Conservation (phyloP, 2,888 invertebrate species). For the Cenopis cana region DNA sequence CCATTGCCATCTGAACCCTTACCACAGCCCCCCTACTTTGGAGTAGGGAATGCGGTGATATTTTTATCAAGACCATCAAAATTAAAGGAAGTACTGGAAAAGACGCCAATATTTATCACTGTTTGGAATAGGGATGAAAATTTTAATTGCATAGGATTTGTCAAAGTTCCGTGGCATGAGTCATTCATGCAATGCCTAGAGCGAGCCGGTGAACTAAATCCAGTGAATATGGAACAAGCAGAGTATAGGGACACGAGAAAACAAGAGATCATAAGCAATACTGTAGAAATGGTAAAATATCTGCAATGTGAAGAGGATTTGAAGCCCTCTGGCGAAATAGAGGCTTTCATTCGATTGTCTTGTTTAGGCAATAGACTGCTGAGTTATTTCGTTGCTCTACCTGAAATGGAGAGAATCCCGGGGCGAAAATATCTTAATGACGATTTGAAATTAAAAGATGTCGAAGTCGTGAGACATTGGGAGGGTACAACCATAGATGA, state of each 20-base stretch:
- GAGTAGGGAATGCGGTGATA: constrained; percentile 77
- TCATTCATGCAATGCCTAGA: constrained; percentile 71
- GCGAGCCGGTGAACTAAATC: constrained; percentile 68
- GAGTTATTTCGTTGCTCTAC: constrained; percentile 72
- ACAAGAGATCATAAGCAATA: constrained; percentile 74
- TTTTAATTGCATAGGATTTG: constrained; percentile 74
- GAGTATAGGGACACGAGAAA: constrained; percentile 70
- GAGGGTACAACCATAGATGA: constrained; percentile 73
- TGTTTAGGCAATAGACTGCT: constrained; percentile 75
- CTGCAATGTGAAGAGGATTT: constrained; percentile 78
- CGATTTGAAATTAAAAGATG: constrained; percentile 73
- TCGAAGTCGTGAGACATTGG: constrained; percentile 80
- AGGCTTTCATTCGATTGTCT: constrained; percentile 70
- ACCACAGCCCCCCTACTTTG: constrained; percentile 78
- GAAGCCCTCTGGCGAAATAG: constrained; percentile 75
- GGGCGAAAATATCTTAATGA: constrained; percentile 76
- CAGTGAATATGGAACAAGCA: constrained; percentile 72
- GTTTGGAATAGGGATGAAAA: constrained; percentile 80
- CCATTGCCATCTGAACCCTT: constrained; percentile 75
- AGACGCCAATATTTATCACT: constrained; percentile 74
- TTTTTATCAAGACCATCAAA: constrained; percentile 75
- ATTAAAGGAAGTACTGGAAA: constrained; percentile 68
- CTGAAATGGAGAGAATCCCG: constrained; percentile 79
- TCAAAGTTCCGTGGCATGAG: constrained; percentile 72
- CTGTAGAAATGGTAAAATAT: constrained; percentile 67